These are phyloP conservation scores for Conopomorpha cramerella DNA, from an alignment of 1,140 invertebrate genomes.

Conservation along the genomic window DNA sequence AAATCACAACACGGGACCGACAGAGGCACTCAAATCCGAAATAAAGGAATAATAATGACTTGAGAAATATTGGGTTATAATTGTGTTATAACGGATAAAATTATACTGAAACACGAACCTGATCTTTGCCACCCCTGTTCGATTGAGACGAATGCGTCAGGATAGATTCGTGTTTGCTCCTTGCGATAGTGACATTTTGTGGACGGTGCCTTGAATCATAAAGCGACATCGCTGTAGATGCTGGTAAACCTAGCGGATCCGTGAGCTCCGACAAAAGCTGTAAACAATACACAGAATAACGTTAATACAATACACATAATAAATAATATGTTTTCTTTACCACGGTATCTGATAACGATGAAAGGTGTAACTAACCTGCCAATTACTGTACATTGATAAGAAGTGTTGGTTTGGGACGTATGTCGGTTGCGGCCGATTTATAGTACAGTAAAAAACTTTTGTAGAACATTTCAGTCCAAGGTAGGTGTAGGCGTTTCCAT, in stretches of 20 bases:
- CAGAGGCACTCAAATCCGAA: too few relatives aligned
- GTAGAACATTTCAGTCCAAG: slow-evolving; percentile 89
- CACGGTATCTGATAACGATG: too few relatives aligned
- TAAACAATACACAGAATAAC: too few relatives aligned
- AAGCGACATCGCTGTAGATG: slow-evolving; percentile 67
- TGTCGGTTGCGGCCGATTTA: slow-evolving; percentile 92
- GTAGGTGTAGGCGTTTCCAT: slow-evolving; percentile 92
- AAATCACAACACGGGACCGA: too few relatives aligned
- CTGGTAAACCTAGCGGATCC: slow-evolving; percentile 72
- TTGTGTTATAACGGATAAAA: too few relatives aligned
- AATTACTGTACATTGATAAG: slow-evolving; percentile 97
- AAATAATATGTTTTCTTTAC: too few relatives aligned
- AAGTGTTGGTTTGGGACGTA: slow-evolving; percentile 90
- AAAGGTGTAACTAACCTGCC: slow-evolving; percentile 68
- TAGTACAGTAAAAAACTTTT: slow-evolving; percentile 88
- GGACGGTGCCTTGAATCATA: slow-evolving; percentile 79
- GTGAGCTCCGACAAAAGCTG: slow-evolving; percentile 71
- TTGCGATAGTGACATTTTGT: slow-evolving; percentile 60
- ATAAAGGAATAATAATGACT: too few relatives aligned
- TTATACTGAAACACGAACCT: too few relatives aligned
- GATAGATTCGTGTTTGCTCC: slow-evolving; percentile 66
- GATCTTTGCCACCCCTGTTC: too few relatives aligned
- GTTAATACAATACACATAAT: too few relatives aligned
- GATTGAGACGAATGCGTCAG: slow-evolving; percentile 74
- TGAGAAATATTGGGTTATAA: too few relatives aligned